Base-by-base conservation (phyloP, 2,888 invertebrate species). In the Callyntrura sp. region DNA sequence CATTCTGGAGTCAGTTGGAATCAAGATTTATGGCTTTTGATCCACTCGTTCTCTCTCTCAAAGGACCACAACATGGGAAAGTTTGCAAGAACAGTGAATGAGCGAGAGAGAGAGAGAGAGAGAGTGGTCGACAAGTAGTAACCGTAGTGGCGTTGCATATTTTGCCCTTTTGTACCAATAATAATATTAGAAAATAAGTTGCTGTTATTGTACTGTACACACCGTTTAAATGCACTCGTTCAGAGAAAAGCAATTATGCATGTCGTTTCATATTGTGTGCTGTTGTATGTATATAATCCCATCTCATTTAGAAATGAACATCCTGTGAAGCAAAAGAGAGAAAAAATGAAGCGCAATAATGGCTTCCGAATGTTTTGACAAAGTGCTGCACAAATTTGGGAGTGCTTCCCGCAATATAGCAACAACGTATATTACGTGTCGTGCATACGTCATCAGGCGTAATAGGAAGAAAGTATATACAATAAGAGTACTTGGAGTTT, bases 1-100 rank as follows among this genome's bases (percentile, higher is more conserved):
- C 90, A 91, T 91, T 91, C 84, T 89, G 68, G 85, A 91, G 91
- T 91, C 91, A 91, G 90, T 91, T 90, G 90, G 90, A 90, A 88
- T 91, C 81, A 87, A 90, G 91, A 91, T 91, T 91, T 91, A 91
- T 91, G 90, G 89, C 89, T 84, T 89, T 89, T 89, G 89, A 89
- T 89, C 78, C 84, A 89, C 84, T 89, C 70, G 55, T 76, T 51
- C 62, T 70, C 48, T 70, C 68, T 83, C 87, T 83, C 88, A 76
- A 83, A 88, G 88, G 88, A 88, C 88, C 82, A 83, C 88, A 82
- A 65, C 57, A 88, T 65, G 62, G 65, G 65, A 82, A 82, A 82
- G 62, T 82, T 82, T 76, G 87, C 73, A 73, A 73, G n/a, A 62
- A 73, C 57, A 82, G 51, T 28, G 25, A 83, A 51, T 35, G 35